phyloP scores from a whole-genome alignment of 2,888 invertebrate species.

The Drosophila pseudotakahashii region DNA sequence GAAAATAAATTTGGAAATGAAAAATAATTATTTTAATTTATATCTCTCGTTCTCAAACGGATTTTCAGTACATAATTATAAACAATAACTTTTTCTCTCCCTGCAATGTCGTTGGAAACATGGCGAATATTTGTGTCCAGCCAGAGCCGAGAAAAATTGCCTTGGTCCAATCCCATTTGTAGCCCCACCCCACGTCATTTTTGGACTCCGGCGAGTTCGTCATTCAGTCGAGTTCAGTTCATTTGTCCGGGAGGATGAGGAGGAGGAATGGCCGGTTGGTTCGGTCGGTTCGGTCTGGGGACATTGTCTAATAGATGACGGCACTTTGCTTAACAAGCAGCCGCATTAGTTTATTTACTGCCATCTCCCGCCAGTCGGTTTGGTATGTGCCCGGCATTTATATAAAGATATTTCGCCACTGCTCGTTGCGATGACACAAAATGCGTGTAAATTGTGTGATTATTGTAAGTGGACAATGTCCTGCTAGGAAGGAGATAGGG shows the following conservation, averaged over 20 bases:
- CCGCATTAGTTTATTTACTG: conserved; percentile 78
- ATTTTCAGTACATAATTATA: too few relatives aligned
- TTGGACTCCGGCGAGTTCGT: conserved; percentile 22
- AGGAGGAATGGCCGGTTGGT: conserved; percentile 1
- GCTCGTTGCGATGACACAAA: conserved; percentile 46
- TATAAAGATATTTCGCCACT: conserved; percentile 56
- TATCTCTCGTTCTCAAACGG: too few relatives aligned
- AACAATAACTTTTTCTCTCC: not conserved
- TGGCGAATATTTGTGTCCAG: conserved; percentile 73
- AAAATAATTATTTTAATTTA: too few relatives aligned
- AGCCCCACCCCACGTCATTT: conserved; percentile 45
- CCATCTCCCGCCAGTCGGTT: conserved; percentile 34
- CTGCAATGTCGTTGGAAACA: conserved; percentile 43
- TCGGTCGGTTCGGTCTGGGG: conserved; percentile 12
- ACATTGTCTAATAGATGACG: conserved; percentile 78
- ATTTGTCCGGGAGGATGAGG: conserved; percentile 29
- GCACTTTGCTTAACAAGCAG: conserved; percentile 80
- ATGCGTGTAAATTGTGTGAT: conserved; percentile 78
- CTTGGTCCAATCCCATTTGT: conserved; percentile 29
- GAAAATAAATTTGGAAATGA: too few relatives aligned
- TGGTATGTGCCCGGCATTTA: conserved; percentile 61
- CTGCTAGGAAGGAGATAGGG: not conserved
- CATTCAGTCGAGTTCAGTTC: conserved; percentile 58
- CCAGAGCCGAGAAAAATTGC: conserved; percentile 55
- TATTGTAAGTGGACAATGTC: conserved; percentile 69